Conservation (phyloP, 1,140 invertebrate species). For the Batillaria attramentaria region DNA sequence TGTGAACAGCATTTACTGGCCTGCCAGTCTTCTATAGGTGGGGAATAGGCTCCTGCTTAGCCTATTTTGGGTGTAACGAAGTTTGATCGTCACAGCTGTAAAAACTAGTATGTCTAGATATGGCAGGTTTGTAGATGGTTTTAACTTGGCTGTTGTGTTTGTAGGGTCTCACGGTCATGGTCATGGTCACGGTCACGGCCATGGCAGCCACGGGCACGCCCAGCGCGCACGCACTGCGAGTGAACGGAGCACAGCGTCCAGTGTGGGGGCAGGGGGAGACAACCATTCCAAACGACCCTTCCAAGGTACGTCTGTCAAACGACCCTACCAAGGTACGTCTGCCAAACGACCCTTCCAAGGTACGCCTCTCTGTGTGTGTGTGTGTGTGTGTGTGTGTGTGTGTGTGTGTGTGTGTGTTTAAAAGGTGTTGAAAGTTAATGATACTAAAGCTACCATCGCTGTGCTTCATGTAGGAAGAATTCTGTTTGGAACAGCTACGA, state of each 20-base stretch:
- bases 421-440: neutral
- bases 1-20: no score
- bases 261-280: constrained; percentile 25
- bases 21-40: no score
- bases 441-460: no score
- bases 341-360: constrained; percentile 24
- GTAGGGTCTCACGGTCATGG: constrained; percentile 18
- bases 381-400: neutral
- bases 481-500: no score
- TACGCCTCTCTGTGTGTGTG: no score
- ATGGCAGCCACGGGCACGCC: constrained; percentile 16
- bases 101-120: no score
- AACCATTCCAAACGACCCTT: constrained; percentile 25
- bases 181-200: constrained; percentile 11
- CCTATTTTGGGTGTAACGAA: no score
- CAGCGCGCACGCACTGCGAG: constrained; percentile 31
- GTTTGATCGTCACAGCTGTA: no score
- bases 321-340: constrained; percentile 25
- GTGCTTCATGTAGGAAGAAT: no score
- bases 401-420: neutral
- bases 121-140: no score
- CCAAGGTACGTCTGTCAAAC: constrained; percentile 20
- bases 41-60: no score
- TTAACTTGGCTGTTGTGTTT: constrained; percentile 6
- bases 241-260: constrained; percentile 33